Percentiles rank a stretch among this genome's conserved stretches.
These are phyloP conservation scores for Orchestia grillus DNA, from an alignment of 1,140 invertebrate species.

Conservation along the genomic window DNA sequence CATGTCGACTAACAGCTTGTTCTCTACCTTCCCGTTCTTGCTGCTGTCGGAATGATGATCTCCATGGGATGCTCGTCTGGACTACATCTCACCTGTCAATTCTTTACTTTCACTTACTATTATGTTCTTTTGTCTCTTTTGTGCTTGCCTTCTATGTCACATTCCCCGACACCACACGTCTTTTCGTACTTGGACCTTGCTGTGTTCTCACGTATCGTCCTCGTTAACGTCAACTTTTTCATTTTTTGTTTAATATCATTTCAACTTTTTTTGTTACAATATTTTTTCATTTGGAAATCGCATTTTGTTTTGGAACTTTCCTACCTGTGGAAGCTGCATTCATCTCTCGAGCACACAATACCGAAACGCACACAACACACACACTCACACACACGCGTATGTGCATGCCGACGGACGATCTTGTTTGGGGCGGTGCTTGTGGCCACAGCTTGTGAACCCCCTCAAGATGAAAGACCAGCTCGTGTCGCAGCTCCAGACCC, in stretches of 20 bases:
- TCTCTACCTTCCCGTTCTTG: neutral
- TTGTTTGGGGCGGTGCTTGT: neutral
- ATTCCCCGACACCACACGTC: neutral
- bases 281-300: no score
- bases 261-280: neutral
- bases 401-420: neutral
- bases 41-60: neutral
- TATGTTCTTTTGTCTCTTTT: neutral
- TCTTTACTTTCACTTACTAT: neutral
- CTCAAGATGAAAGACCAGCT: slow-evolving; percentile 96
- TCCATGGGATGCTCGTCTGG: neutral
- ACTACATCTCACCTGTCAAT: neutral
- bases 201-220: neutral
- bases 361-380: neutral
- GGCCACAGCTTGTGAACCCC: slow-evolving; percentile 86
- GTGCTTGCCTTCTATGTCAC: neutral
- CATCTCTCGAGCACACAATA: neutral
- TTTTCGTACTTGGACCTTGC: neutral
- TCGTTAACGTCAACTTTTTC: neutral
- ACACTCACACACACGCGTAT: neutral
- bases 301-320: neutral
- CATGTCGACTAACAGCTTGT: neutral
- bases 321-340: neutral
- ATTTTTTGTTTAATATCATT: neutral
- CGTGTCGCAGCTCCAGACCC: slow-evolving; percentile 94